Evolutionary conservation across 1,140 invertebrate genomes (phyloP).

Genomic region (Brachionus paranguensis): DNA sequence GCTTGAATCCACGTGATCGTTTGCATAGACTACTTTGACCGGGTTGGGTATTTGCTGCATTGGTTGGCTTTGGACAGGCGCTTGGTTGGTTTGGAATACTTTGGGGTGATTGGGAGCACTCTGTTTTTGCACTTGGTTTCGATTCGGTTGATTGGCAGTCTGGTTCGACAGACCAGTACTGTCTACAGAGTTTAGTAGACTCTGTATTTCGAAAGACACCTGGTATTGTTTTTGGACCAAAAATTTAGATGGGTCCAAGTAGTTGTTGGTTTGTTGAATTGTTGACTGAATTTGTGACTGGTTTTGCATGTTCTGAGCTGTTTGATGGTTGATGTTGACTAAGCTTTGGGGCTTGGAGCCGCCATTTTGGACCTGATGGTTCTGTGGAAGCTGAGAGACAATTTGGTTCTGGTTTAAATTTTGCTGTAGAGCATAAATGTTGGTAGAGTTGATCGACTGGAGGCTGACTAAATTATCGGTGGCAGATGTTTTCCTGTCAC

Average conservation of each 20-base stretch:
- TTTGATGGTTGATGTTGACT: background rate
- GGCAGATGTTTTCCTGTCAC: background rate
- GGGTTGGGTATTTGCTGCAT: background rate
- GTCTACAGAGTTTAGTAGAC: background rate
- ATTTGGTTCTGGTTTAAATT: conserved; percentile 3
- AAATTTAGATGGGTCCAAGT: background rate
- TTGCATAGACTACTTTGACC: background rate
- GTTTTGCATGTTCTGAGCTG: background rate
- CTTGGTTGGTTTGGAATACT: background rate
- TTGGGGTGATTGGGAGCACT: background rate
- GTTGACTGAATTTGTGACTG: background rate
- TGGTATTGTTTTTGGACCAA: background rate
- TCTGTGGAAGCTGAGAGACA: background rate
- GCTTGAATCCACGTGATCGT: background rate
- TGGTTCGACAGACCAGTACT: background rate
- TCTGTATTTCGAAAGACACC: background rate
- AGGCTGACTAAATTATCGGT: background rate
- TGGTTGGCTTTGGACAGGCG: background rate
- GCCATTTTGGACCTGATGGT: background rate
- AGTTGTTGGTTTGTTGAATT: background rate
- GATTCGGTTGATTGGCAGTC: background rate
- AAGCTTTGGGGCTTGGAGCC: background rate
- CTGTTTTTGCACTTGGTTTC: background rate
- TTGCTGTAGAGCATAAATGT: background rate
- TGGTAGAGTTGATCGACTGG: background rate